Conservation (phyloP, 2,797 vertebrate species). For the Phrynocephalus vlangalii region DNA sequence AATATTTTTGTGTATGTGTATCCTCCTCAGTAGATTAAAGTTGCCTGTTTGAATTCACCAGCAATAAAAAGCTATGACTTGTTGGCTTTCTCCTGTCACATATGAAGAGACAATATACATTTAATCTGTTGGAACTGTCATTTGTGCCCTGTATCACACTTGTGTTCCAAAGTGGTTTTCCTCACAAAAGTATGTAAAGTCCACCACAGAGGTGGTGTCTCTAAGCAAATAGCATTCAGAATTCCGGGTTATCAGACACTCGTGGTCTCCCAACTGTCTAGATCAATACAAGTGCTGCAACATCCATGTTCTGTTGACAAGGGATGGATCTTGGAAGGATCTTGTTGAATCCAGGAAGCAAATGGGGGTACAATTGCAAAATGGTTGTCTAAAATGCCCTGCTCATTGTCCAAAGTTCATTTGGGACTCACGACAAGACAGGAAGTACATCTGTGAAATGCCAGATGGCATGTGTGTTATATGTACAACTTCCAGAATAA, state of each 20-base stretch:
- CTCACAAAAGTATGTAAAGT: conserved; percentile 5
- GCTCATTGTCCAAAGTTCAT: background rate
- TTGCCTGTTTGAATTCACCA: conserved; percentile 79
- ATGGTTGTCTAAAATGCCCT: background rate
- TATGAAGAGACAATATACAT: conserved; percentile 16
- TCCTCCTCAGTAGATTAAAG: conserved; percentile 75
- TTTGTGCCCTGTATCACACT: conserved; percentile 16
- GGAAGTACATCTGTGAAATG: background rate
- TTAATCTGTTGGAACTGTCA: conserved; percentile 11
- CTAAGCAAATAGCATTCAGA: background rate
- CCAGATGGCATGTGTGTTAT: background rate
- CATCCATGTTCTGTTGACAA: background rate
- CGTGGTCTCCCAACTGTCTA: background rate
- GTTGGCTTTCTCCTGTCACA: conserved; percentile 60
- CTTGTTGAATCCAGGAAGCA: background rate
- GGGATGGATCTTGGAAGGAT: background rate
- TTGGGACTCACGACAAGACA: background rate
- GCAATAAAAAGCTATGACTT: conserved; percentile 77
- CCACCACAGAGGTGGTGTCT: background rate
- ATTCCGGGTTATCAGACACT: background rate
- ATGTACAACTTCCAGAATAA: background rate
- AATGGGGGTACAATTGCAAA: background rate
- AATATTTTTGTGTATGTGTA: conserved; percentile 71
- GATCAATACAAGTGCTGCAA: background rate
- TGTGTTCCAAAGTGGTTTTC: background rate